phyloP scores from a whole-genome alignment of 2,113 vertebrate species.

The Ovibos moschatus region DNA sequence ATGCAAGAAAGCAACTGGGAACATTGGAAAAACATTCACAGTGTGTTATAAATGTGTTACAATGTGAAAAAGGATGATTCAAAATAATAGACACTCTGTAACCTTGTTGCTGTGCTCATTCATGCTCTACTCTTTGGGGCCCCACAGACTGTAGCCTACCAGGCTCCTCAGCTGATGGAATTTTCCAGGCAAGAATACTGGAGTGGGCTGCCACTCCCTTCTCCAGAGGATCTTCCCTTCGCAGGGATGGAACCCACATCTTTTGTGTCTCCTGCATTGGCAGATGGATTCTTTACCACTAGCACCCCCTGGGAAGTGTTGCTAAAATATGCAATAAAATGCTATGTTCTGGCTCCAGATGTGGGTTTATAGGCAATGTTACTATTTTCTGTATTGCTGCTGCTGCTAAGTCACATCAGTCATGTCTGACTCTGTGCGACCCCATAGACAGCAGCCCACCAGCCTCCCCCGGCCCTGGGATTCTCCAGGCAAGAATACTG shows the following conservation, averaged over 20 bases:
- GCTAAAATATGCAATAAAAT: not conserved
- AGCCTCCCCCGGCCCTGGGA: too few species aligned
- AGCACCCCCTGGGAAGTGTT: not conserved
- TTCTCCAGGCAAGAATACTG: too few species aligned
- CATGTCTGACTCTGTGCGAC: too few species aligned
- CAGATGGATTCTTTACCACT: not conserved
- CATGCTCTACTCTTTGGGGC: not conserved
- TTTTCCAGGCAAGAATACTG: not conserved
- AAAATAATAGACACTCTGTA: not conserved
- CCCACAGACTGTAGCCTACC: not conserved
- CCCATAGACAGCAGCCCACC: too few species aligned
- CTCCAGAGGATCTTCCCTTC: not conserved
- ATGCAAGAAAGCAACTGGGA: not conserved
- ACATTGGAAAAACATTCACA: not conserved
- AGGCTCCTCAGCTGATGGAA: not conserved
- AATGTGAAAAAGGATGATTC: not conserved
- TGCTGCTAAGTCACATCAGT: too few species aligned
- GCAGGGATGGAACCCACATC: rapidly evolving
- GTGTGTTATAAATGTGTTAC: not conserved
- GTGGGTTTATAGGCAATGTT: not conserved
- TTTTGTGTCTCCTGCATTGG: not conserved
- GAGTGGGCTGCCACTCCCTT: not conserved
- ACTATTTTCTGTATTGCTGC: not conserved
- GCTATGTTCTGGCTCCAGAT: not conserved
- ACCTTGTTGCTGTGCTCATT: not conserved